phyloP scores from a whole-genome alignment of 2,888 invertebrate genomes.

The Strigamia crassipes region DNA sequence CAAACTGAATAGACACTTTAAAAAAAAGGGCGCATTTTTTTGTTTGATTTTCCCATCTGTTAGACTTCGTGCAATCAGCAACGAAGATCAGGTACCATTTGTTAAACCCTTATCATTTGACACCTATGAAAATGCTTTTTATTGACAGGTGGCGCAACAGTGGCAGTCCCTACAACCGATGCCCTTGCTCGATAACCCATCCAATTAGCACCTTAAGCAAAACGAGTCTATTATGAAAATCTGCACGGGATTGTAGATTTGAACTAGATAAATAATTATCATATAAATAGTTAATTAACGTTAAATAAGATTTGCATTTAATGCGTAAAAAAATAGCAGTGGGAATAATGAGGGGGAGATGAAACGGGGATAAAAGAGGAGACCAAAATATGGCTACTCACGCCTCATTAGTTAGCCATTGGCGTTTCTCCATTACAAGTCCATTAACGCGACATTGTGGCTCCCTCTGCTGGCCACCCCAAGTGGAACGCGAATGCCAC shows the following conservation, averaged over 20 bases:
- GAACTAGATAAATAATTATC: constrained; percentile 14
- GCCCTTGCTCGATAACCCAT: constrained; percentile 11
- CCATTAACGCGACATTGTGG: constrained; percentile 40
- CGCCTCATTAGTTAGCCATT: constrained; percentile 42
- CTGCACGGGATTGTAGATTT: neutral
- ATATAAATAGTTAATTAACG: constrained; percentile 14
- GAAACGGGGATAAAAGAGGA: constrained; percentile 15
- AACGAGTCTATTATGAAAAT: neutral
- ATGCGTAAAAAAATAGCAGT: neutral
- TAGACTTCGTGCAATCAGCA: neutral
- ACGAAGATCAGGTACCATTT: constrained; percentile 2
- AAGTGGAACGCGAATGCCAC: constrained; percentile 40
- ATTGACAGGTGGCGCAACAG: constrained; percentile 35
- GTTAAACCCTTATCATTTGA: constrained; percentile 34
- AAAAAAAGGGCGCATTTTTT: too few species aligned
- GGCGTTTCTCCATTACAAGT: constrained; percentile 42
- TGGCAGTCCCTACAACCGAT: constrained; percentile 17
- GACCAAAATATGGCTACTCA: constrained; percentile 31
- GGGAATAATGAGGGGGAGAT: neutral
- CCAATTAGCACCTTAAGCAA: constrained; percentile 38
- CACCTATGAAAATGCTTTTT: constrained; percentile 19
- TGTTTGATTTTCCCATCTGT: neutral
- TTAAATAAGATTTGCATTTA: constrained; percentile 23
- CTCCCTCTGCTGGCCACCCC: constrained; percentile 40
- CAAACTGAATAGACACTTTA: neutral